A percentile compares a stretch with the other conserved stretches of the same genome.
These are phyloP conservation scores for Eurytoma californica DNA, from an alignment of 2,888 invertebrate species.

Conservation along the genomic window DNA sequence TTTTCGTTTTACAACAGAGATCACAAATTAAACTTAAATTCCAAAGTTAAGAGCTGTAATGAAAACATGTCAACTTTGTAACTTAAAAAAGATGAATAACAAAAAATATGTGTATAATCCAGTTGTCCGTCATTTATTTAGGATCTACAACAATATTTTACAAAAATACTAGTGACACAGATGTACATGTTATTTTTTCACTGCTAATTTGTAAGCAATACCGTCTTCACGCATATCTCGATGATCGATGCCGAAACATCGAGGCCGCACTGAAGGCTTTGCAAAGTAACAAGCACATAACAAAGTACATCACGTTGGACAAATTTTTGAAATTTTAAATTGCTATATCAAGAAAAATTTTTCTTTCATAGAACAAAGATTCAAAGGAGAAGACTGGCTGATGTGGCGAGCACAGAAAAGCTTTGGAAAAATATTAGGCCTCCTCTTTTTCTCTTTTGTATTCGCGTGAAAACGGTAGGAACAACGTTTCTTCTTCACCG, in stretches of 20 bases:
- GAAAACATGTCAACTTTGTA: not conserved
- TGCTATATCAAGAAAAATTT: constrained; percentile 21
- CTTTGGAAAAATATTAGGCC: constrained; percentile 50
- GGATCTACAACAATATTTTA: constrained; percentile 52
- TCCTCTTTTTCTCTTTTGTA: constrained; percentile 18
- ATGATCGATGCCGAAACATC: constrained; percentile 32
- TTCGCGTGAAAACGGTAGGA: constrained; percentile 48
- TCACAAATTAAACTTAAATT: too few relatives aligned
- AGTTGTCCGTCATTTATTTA: constrained; percentile 52
- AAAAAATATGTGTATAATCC: constrained; percentile 2
- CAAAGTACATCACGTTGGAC: constrained; percentile 26
- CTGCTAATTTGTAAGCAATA: constrained; percentile 39
- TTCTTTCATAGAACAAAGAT: constrained; percentile 14
- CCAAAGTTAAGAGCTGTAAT: too few relatives aligned
- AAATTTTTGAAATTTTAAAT: constrained; percentile 8
- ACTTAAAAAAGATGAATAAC: not conserved
- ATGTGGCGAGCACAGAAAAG: constrained; percentile 27
- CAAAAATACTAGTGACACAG: constrained; percentile 55
- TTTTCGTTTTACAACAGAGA: too few relatives aligned
- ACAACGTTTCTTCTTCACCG: constrained; percentile 39
- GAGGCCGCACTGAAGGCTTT: constrained; percentile 22
- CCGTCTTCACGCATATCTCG: constrained; percentile 14
- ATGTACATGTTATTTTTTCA: constrained; percentile 47
- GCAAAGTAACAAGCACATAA: constrained; percentile 22
- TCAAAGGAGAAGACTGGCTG: constrained; percentile 9